Evolutionary conservation across 2,888 invertebrate species (phyloP).

Genomic region (Leucophenga montana): DNA sequence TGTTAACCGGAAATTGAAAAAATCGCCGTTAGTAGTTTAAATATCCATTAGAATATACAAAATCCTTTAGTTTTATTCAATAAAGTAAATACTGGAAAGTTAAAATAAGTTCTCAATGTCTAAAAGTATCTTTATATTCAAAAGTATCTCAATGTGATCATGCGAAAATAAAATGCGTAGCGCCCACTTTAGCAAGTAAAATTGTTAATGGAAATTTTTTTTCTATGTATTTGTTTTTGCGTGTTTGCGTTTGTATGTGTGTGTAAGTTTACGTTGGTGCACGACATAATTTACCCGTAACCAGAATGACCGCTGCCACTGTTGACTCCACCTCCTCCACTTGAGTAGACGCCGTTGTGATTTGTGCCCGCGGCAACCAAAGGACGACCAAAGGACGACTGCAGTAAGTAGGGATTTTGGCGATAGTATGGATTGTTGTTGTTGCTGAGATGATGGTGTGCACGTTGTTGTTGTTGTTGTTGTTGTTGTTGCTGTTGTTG

Average conservation of each 20-base stretch:
- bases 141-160: too few relatives aligned
- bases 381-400: conserved; percentile 43
- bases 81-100: too few relatives aligned
- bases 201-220: too few relatives aligned
- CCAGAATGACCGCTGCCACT: conserved; percentile 55
- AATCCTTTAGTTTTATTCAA: too few relatives aligned
- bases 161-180: too few relatives aligned
- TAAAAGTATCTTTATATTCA: too few relatives aligned
- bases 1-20: too few relatives aligned
- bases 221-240: too few relatives aligned
- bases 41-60: too few relatives aligned
- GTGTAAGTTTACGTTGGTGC: neutral
- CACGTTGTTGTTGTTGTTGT: conserved; percentile 40
- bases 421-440: conserved; percentile 19
- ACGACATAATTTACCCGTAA: conserved; percentile 58
- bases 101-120: too few relatives aligned
- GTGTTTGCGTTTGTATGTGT: neutral
- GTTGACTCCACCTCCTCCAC: conserved; percentile 20
- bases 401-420: conserved; percentile 13
- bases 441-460: conserved; percentile 43
- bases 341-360: conserved; percentile 58
- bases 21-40: too few relatives aligned
- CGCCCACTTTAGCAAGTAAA: too few relatives aligned
- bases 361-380: conserved; percentile 51
- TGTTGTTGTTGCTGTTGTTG: conserved; percentile 35